Conservation (phyloP, 2,888 invertebrate species). For the Seira sanloemensis region DNA sequence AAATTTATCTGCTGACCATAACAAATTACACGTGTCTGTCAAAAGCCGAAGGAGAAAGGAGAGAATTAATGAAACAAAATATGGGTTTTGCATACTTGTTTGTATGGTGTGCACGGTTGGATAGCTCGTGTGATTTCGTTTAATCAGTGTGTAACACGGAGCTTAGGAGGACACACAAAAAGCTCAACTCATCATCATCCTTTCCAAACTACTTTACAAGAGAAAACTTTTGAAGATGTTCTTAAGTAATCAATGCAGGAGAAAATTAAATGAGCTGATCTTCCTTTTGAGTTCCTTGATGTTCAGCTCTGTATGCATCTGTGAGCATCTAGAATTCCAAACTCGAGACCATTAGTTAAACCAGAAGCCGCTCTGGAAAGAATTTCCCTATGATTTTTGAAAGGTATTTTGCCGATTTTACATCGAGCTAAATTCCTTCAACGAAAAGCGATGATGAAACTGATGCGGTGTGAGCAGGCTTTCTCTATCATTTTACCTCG, state of each 20-base stretch:
- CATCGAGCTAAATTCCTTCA: neutral
- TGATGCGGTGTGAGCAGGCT: too few species aligned
- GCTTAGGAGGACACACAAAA: neutral
- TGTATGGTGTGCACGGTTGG: too few species aligned
- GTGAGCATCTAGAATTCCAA: neutral
- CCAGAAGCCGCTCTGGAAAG: neutral
- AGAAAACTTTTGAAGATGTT: slow-evolving; percentile 17
- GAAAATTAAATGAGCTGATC: slow-evolving; percentile 42
- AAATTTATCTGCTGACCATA: slow-evolving; percentile 30
- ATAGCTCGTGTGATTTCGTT: slow-evolving; percentile 26
- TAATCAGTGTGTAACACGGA: slow-evolving; percentile 20
- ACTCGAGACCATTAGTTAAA: neutral
- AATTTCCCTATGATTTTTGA: neutral
- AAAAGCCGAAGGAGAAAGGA: slow-evolving; percentile 11
- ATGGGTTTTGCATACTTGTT: too few species aligned
- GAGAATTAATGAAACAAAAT: neutral
- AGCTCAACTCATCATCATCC: too few species aligned
- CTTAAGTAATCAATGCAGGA: slow-evolving; percentile 32
- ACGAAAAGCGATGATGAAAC: neutral
- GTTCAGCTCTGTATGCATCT: neutral
- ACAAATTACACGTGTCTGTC: slow-evolving; percentile 39
- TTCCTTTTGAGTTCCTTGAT: neutral
- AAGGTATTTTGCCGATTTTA: neutral
- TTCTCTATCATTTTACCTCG: too few species aligned
- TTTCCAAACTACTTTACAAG: neutral